phyloP scores from a whole-genome alignment of 2,888 invertebrate genomes.

The Philhelius pedissequus region DNA sequence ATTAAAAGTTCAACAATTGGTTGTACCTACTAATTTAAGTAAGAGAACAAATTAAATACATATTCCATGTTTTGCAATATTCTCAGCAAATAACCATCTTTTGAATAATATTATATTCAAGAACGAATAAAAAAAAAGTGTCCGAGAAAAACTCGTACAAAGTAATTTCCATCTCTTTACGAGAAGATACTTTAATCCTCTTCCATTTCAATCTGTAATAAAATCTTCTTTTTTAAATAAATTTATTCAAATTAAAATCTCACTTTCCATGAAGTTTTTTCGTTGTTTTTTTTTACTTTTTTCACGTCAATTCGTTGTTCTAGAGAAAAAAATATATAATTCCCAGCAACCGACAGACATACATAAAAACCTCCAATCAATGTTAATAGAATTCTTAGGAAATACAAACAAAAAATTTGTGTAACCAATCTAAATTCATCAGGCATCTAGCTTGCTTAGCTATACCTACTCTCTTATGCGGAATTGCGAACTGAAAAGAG shows the following conservation, averaged over 20 bases:
- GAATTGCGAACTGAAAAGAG: conserved; percentile 70
- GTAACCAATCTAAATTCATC: conserved; percentile 16
- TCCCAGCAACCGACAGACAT: background rate
- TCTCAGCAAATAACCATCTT: too few species aligned
- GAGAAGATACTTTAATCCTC: background rate
- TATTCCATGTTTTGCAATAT: too few species aligned
- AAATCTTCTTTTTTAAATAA: conserved; percentile 30
- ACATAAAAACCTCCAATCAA: conserved; percentile 26
- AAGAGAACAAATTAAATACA: too few species aligned
- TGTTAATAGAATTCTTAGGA: conserved; percentile 45
- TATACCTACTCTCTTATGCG: background rate
- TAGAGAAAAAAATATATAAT: background rate
- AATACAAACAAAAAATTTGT: background rate
- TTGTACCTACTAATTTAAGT: too few species aligned
- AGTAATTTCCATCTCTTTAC: background rate
- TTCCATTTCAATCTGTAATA: background rate
- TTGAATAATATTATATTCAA: too few species aligned
- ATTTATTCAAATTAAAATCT: conserved; percentile 45
- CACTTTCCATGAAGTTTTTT: conserved; percentile 43
- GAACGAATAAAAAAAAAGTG: background rate
- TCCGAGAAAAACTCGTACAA: background rate
- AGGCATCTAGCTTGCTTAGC: background rate
- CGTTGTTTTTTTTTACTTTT: background rate
- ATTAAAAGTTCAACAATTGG: too few species aligned
- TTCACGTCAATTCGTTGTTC: background rate